These are phyloP conservation scores for Megastigmus dorsalis DNA, from an alignment of 2,888 invertebrate genomes.

Conservation along the genomic window DNA sequence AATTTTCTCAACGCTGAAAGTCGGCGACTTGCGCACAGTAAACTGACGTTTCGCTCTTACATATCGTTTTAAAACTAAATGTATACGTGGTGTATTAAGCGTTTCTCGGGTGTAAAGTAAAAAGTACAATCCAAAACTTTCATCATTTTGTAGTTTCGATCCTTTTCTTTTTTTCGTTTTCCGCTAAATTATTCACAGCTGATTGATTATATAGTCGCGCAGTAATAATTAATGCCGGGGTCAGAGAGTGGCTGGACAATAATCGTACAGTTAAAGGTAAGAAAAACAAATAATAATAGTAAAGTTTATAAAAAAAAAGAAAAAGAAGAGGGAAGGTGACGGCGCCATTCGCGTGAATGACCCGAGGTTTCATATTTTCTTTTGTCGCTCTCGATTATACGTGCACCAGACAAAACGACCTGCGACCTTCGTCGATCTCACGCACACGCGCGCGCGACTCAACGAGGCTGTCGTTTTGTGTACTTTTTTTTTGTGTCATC, in stretches of 20 bases:
- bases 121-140: not conserved
- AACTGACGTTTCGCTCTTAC: not conserved
- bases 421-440: not conserved
- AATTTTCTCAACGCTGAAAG: slow-evolving; percentile 1
- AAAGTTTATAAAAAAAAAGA: slow-evolving; percentile 7
- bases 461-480: too few species aligned
- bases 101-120: not conserved
- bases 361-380: slow-evolving; percentile 1
- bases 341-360: not conserved
- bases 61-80: not conserved
- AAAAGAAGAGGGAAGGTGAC: too few species aligned
- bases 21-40: not conserved
- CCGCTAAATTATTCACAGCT: slow-evolving; percentile 39
- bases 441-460: too few species aligned
- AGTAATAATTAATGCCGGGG: slow-evolving; percentile 1
- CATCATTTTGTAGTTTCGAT: too few species aligned
- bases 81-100: slow-evolving; percentile 3
- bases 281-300: slow-evolving; percentile 32
- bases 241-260: too few species aligned
- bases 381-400: not conserved
- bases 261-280: not conserved
- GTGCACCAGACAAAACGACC: not conserved
- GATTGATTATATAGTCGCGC: slow-evolving; percentile 27
- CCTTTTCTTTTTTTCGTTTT: not conserved
- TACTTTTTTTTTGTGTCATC: not conserved